Conservation (phyloP, 2,113 vertebrate species). For the Clinocottus analis region DNA sequence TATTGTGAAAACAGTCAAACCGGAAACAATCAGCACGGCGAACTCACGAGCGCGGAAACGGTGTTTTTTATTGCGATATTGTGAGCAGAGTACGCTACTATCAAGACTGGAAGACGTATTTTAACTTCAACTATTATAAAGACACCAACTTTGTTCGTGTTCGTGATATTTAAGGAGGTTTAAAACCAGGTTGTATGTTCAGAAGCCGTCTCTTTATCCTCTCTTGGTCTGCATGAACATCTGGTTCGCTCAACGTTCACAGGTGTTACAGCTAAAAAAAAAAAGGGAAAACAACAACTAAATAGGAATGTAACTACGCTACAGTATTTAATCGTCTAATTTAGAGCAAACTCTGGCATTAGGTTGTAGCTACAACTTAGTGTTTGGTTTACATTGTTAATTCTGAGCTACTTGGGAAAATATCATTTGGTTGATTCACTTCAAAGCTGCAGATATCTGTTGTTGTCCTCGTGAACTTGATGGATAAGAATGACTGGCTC, state of each 20-base stretch:
- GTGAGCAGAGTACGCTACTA: neutral
- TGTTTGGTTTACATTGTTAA: neutral
- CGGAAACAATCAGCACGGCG: slow-evolving; percentile 30
- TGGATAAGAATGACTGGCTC: neutral
- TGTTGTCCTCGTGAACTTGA: neutral
- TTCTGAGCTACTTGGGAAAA: neutral
- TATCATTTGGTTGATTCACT: neutral
- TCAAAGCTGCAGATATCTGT: neutral
- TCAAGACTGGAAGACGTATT: neutral
- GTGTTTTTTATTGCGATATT: neutral
- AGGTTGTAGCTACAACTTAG: neutral
- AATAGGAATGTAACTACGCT: neutral
- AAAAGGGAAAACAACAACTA: too few relatives aligned
- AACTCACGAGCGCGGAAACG: slow-evolving; percentile 27
- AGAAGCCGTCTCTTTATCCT: neutral
- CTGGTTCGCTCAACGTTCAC: neutral
- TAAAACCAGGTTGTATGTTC: neutral
- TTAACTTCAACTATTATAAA: neutral
- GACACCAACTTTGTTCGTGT: slow-evolving; percentile 15
- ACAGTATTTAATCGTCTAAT: neutral
- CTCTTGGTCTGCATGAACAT: neutral
- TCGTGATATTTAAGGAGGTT: neutral
- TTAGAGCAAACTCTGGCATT: neutral
- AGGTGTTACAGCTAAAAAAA: too few relatives aligned
- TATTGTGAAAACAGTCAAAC: slow-evolving; percentile 52